These are phyloP conservation scores for Oriolus oriolus DNA, from an alignment of 2,113 vertebrate genomes.

Conservation along the genomic window DNA sequence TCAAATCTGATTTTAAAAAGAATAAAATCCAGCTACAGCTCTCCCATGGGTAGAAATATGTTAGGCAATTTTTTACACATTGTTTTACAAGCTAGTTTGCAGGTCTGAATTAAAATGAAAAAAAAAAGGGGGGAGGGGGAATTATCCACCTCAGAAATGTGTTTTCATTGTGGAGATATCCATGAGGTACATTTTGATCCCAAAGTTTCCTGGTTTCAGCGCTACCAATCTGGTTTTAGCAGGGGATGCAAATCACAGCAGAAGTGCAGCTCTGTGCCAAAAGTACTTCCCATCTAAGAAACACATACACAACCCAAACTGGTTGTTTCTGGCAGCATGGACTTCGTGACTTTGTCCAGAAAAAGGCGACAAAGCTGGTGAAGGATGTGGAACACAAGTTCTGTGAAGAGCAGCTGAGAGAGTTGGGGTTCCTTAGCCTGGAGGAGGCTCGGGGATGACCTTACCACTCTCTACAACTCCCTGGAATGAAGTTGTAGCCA, in stretches of 20 bases:
- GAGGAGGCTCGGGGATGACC: not conserved
- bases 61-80: not conserved
- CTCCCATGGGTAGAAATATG: not conserved
- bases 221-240: not conserved
- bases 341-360: not conserved
- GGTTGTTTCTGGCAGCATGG: not conserved
- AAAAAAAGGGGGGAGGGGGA: accelerated
- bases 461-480: not conserved
- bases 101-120: not conserved
- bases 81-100: not conserved
- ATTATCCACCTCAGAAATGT: not conserved
- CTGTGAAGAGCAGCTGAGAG: not conserved
- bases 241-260: not conserved
- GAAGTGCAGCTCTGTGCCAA: not conserved
- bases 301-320: not conserved
- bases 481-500: not conserved
- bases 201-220: not conserved
- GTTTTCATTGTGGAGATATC: not conserved
- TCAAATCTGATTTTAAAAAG: not conserved
- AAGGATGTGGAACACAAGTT: not conserved
- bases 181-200: not conserved
- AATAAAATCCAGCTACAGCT: not conserved
- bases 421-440: not conserved
- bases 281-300: not conserved
- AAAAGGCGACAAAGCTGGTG: not conserved